Evolutionary conservation across 2,888 invertebrate species (phyloP).

Genomic region (Ophion obscuratus): DNA sequence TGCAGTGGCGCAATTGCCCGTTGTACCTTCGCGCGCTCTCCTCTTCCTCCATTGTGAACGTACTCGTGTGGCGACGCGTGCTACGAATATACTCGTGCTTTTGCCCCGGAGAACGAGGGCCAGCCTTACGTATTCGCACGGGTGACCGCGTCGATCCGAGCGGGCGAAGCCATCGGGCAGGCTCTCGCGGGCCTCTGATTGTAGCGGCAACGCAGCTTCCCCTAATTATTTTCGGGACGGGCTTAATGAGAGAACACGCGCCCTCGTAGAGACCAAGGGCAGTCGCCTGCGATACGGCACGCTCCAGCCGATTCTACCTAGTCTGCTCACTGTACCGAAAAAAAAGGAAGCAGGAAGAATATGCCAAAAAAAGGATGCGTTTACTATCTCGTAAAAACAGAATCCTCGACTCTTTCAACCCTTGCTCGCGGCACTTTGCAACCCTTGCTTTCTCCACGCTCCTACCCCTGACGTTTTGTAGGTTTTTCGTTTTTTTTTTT

Average conservation of each 20-base stretch:
- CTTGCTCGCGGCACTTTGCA: not conserved
- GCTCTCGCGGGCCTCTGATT: not conserved
- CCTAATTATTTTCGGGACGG: slow-evolving; percentile 79
- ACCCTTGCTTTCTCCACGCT: not conserved
- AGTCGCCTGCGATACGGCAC: slow-evolving; percentile 65
- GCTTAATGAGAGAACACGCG: slow-evolving; percentile 75
- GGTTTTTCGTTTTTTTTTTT: not conserved
- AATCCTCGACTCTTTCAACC: not conserved
- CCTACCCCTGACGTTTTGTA: not conserved
- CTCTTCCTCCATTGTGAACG: not conserved
- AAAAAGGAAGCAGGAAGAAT: not conserved
- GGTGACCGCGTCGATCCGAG: no score
- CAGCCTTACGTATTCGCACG: not conserved
- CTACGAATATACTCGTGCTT: not conserved
- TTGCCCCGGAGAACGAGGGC: not conserved
- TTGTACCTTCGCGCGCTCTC: not conserved
- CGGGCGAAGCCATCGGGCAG: no score
- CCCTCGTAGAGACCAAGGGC: slow-evolving; percentile 66
- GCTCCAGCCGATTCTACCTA: slow-evolving; percentile 50
- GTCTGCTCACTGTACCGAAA: not conserved
- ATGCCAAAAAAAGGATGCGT: not conserved
- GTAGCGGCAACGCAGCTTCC: slow-evolving; percentile 67
- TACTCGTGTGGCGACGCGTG: no score
- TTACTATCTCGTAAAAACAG: not conserved
- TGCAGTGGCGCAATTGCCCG: slow-evolving; percentile 5